phyloP scores from a whole-genome alignment of 2,797 vertebrate genomes.

The Poeciliopsis gracilis region DNA sequence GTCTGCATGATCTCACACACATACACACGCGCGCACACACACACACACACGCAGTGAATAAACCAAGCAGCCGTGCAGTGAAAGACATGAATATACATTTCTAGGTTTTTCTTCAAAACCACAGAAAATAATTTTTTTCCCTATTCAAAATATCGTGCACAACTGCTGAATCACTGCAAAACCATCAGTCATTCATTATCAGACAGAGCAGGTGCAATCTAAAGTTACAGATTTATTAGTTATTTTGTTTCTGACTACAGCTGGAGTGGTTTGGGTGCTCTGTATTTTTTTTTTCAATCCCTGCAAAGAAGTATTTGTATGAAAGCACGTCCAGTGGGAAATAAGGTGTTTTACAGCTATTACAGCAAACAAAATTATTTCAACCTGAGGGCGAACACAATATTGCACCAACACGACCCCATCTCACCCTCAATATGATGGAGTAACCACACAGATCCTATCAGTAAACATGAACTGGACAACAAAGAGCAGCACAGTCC shows the following conservation, averaged over 20 bases:
- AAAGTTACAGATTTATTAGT: conserved; percentile 26
- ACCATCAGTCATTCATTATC: conserved; percentile 18
- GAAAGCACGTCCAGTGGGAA: conserved; percentile 78
- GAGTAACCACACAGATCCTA: conserved; percentile 76
- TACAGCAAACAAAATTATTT: conserved; percentile 83
- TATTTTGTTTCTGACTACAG: conserved; percentile 33
- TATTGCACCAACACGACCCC: conserved; percentile 80
- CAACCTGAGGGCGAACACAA: conserved; percentile 78
- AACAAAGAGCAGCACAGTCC: conserved; percentile 58
- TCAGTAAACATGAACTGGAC: conserved; percentile 77
- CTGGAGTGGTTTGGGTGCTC: conserved; percentile 46
- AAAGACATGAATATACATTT: conserved; percentile 56
- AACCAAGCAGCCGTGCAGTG: conserved; percentile 48
- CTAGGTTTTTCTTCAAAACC: conserved; percentile 36
- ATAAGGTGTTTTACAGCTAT: conserved; percentile 83
- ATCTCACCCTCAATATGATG: conserved; percentile 72
- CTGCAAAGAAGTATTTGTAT: conserved; percentile 74
- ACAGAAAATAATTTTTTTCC: conserved; percentile 22
- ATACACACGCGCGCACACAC: conserved; percentile 32
- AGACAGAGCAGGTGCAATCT: conserved; percentile 2
- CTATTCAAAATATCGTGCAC: conserved; percentile 1
- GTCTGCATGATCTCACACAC: conserved; percentile 66
- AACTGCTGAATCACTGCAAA: neutral
- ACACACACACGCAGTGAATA: conserved; percentile 20
- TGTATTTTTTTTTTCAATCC: conserved; percentile 68